Base-by-base conservation (phyloP, 2,888 invertebrate species). In the Drosophila kuntzei region DNA sequence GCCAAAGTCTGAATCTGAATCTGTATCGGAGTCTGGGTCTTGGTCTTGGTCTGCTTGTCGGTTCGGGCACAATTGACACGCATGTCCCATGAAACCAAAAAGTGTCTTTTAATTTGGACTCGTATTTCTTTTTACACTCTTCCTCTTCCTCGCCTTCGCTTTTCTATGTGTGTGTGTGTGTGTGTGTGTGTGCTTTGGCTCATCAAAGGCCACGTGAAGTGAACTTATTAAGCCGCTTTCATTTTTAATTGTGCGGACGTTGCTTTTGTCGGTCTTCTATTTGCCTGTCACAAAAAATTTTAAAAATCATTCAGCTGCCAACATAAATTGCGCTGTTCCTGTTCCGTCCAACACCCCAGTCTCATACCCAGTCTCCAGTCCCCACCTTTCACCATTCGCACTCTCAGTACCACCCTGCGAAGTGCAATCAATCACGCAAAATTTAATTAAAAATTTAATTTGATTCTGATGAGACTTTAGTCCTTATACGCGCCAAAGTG, bases 341-440 rank as follows among this genome's bases (percentile, higher is more conserved):
- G 29, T 49, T 20, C 12, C 16, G 4, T 3, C 14, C 37, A 8
- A 7, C 12, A 16, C 3, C 22, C 16, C 8, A n/a, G 11, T 14
- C 16, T 9, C 27, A 16, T 8, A 2, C 8, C 25, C 25, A n/a
- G n/a, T 11, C 47, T 36, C 44, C 18, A 18, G 14, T 39, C 18
- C 16, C 32, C 12, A 16, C 14, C 6, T 14, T 14, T 11, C 22
- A 22, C 41, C 7, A 6, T 20, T 25, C 12, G 6, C 1, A 7
- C 2, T 12, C 22, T 11, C 14, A 27, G 29, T 14, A 32, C 43
- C 32, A 20, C 29, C 41, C 62, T 55, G 66, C 60, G 77, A 64
- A 88, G 69, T 86, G 80, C 88, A 88, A 82, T 82, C 82, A 82
- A 82, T 82, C 88, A 82, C 74, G 63, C 63, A 71, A 71, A 83